Percentiles rank a stretch among this genome's conserved stretches.
phyloP scores from a whole-genome alignment of 2,888 invertebrate genomes.

The Geophilus truncorum region DNA sequence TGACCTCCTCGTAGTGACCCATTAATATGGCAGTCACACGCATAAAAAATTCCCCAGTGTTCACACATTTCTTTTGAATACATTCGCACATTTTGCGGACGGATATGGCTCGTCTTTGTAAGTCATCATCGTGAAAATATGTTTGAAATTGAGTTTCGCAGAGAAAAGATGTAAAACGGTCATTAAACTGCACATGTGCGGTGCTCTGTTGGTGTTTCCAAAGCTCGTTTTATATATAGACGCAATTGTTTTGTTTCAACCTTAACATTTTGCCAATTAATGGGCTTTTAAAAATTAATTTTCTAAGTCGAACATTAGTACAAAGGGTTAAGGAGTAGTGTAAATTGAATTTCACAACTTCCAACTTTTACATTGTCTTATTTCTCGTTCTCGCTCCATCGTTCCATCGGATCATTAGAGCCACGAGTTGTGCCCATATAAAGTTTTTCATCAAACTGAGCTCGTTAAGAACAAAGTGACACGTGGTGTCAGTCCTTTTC shows the following conservation, averaged over 20 bases:
- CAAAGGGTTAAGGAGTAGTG: no score
- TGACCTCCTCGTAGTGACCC: not conserved
- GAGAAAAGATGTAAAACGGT: not conserved
- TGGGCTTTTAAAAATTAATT: not conserved
- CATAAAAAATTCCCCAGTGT: not conserved
- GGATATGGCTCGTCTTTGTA: not conserved
- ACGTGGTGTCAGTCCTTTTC: slow-evolving; percentile 6
- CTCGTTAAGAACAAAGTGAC: slow-evolving; percentile 17
- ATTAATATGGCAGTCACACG: not conserved
- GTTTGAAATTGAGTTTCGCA: not conserved
- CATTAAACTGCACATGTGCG: slow-evolving; percentile 2
- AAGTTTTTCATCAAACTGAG: slow-evolving; percentile 16
- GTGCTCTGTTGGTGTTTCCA: not conserved
- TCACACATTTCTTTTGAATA: not conserved
- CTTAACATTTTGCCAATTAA: not conserved
- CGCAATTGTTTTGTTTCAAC: not conserved
- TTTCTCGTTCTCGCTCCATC: not conserved
- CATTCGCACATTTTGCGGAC: not conserved
- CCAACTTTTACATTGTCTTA: not conserved
- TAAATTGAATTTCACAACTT: no score
- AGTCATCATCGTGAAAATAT: not conserved
- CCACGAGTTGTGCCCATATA: not conserved
- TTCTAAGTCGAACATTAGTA: not conserved
- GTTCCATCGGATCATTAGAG: not conserved
- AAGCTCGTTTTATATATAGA: not conserved